A percentile compares a stretch with the other conserved stretches of the same genome.
These are phyloP conservation scores for Agonopterix heracliana DNA, from an alignment of 2,888 invertebrate species.

Conservation along the genomic window DNA sequence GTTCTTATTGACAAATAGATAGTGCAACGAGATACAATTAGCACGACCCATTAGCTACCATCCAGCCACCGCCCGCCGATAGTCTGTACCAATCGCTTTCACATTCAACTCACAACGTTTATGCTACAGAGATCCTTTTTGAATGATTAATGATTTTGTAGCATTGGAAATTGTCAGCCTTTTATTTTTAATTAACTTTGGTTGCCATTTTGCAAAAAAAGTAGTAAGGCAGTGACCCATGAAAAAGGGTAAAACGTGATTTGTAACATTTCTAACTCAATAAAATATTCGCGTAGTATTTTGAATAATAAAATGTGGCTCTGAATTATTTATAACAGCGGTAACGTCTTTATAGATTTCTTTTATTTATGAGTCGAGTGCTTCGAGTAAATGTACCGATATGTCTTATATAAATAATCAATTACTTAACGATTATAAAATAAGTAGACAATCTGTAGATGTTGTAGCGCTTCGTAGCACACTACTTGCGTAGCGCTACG, in stretches of 20 bases:
- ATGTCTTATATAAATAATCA: too few relatives aligned
- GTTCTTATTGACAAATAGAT: slow-evolving; percentile 10
- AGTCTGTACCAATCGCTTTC: slow-evolving; percentile 16
- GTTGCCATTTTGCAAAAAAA: too few relatives aligned
- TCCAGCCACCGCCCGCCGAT: background rate
- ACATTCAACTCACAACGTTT: slow-evolving; percentile 13
- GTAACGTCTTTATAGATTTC: too few relatives aligned
- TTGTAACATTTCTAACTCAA: slow-evolving; percentile 12
- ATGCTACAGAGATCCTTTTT: slow-evolving; percentile 12
- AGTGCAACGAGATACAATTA: slow-evolving; percentile 13
- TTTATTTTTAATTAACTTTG: too few relatives aligned
- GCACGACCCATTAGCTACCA: slow-evolving; percentile 13
- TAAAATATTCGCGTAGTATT: slow-evolving; percentile 5
- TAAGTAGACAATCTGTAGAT: too few relatives aligned
- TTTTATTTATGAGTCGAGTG: too few relatives aligned
- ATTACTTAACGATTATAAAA: too few relatives aligned
- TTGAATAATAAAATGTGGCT: slow-evolving; percentile 6
- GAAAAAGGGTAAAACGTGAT: slow-evolving; percentile 2
- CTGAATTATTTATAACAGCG: slow-evolving; percentile 7
- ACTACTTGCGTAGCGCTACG: too few relatives aligned
- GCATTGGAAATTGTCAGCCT: too few relatives aligned
- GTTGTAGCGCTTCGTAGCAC: too few relatives aligned
- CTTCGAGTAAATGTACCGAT: too few relatives aligned
- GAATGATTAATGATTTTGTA: background rate
- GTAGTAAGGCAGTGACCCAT: background rate